Base-by-base conservation (phyloP, 2,797 vertebrate species). In the Pyrrhura leucotis region DNA sequence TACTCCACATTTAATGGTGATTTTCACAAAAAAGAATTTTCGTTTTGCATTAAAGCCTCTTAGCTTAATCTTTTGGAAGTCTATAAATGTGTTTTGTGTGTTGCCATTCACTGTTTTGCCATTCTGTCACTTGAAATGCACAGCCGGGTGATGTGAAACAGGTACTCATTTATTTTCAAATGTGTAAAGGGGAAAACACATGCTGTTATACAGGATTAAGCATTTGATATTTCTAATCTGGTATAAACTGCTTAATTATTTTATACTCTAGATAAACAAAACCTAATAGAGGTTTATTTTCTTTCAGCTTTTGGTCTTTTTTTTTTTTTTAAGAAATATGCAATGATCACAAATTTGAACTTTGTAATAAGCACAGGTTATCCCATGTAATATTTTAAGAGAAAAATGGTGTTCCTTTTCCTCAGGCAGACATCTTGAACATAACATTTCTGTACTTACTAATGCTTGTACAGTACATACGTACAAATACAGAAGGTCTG, bases 1-100 rank as follows among this genome's bases (percentile, higher is more conserved):
- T 79, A 85, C n/a, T 75, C 53, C 44, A 47, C 3, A 33, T 6
- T 16, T 68, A 88, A 48, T 2, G 33, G 19, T 29, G 62, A 5
- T 81, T 88, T 90, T 74, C 19, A 86, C 12, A 59, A 72, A 85
- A 85, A 80, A 85, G 1, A 72, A 39, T 14, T 65, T 84, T 80
- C 9, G 62, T 71, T 90, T 95, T 85, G 5, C 4, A 12, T 42
- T 68, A 19, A 5, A 54, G 16, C 12, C 2, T 51, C 19, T 80
- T 81, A 47, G 66, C 88, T 78, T 44, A 22, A 78, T 59, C 28
- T 59, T 79, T 67, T 53, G 31, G 12, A 94, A 71, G 33, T 56
- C 20, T 23, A 21, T 59, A 20, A 89, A 53, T 40, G 12, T 77
- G 45, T 61, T 86, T 93, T 82, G 7, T 42, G 14, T 69, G 47